Conservation (phyloP, 2,888 invertebrate genomes). For the Spilarctia lutea region DNA sequence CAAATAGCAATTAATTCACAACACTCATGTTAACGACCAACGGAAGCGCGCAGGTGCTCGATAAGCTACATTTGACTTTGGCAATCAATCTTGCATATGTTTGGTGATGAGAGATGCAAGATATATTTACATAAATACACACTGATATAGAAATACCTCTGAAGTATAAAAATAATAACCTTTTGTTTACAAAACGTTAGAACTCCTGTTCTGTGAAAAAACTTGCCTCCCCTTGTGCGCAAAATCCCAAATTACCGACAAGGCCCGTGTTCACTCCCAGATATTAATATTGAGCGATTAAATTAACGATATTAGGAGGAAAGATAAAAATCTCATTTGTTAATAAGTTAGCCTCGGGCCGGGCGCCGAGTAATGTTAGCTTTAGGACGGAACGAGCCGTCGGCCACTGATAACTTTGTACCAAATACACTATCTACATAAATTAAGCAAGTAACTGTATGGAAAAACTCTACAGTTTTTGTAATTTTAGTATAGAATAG, state of each 20-base stretch:
- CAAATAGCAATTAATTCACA: background rate
- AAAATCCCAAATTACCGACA: slow-evolving; percentile 18
- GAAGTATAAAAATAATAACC: background rate
- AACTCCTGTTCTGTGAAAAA: background rate
- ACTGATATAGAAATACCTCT: background rate
- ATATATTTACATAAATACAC: background rate
- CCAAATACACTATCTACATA: slow-evolving; percentile 34
- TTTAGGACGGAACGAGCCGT: slow-evolving; percentile 25
- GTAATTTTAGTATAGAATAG: too few relatives aligned
- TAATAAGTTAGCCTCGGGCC: slow-evolving; percentile 57
- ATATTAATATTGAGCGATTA: slow-evolving; percentile 50
- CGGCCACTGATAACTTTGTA: slow-evolving; percentile 41
- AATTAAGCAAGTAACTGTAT: slow-evolving; percentile 45
- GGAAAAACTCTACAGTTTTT: background rate
- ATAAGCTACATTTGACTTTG: background rate
- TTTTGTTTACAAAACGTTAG: background rate
- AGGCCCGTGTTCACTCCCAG: background rate
- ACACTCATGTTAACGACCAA: background rate
- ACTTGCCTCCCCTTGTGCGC: background rate
- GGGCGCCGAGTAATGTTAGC: slow-evolving; percentile 31
- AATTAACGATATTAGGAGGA: slow-evolving; percentile 54
- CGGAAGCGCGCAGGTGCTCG: background rate
- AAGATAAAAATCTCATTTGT: slow-evolving; percentile 68
- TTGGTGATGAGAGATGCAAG: background rate
- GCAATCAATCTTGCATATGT: background rate